Conservation (phyloP, 2,113 vertebrate species). For the Stictonetta naevosa region DNA sequence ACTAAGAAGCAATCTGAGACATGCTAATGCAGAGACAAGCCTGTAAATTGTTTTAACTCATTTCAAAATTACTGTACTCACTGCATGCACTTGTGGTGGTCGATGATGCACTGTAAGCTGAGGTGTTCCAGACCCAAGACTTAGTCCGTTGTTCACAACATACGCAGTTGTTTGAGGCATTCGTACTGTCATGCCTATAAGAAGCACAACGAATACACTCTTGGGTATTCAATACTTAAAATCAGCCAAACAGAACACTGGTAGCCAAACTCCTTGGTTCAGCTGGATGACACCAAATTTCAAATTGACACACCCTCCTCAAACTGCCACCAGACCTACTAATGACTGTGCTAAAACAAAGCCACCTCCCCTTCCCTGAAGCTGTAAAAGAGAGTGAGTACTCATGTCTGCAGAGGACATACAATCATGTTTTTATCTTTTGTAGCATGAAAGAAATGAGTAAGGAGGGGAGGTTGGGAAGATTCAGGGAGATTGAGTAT, state of each 20-base stretch:
- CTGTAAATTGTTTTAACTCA: background rate
- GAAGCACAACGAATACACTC: background rate
- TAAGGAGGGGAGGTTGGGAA: background rate
- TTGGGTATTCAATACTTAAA: background rate
- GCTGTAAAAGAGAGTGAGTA: background rate
- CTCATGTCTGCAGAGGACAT: background rate
- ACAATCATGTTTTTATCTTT: background rate
- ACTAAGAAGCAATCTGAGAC: background rate
- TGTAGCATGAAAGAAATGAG: background rate
- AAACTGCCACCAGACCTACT: background rate
- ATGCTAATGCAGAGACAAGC: background rate
- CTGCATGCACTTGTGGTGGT: conserved; percentile 77
- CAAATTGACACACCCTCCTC: background rate
- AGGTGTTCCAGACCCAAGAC: conserved; percentile 80
- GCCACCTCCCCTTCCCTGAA: background rate
- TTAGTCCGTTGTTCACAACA: conserved; percentile 82
- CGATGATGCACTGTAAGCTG: conserved; percentile 86
- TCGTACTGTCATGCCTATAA: conserved; percentile 78
- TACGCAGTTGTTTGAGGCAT: conserved; percentile 82
- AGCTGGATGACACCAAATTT: background rate
- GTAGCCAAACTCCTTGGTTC: background rate
- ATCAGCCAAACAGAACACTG: background rate
- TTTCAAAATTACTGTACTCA: conserved; percentile 43
- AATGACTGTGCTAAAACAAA: background rate
- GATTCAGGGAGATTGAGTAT: background rate